Evolutionary conservation across 2,888 invertebrate genomes (phyloP).

Genomic region (Eristalinus sepulchralis): DNA sequence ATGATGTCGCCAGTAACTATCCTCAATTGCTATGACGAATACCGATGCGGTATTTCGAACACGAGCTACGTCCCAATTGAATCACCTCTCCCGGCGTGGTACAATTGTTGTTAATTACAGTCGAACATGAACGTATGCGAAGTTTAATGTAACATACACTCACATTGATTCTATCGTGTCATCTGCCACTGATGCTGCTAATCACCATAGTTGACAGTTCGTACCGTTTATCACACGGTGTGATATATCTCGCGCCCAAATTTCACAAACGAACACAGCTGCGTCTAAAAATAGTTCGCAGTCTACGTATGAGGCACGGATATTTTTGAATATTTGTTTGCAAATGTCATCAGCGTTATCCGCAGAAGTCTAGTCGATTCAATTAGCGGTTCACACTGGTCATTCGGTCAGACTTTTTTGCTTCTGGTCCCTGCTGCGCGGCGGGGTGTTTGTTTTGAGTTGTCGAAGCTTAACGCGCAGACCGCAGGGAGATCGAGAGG

Average conservation of each 20-base stretch:
- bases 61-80: background rate
- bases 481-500: background rate
- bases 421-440: too few relatives aligned
- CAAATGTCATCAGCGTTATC: constrained; percentile 16
- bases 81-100: constrained; percentile 17
- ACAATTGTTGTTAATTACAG: constrained; percentile 45
- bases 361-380: constrained; percentile 11
- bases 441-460: background rate
- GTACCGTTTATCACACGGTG: constrained; percentile 2
- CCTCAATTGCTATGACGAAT: background rate
- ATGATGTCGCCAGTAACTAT: background rate
- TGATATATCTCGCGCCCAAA: constrained; percentile 9
- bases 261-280: constrained; percentile 6
- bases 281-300: constrained; percentile 11
- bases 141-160: background rate
- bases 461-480: background rate
- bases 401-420: background rate
- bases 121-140: constrained; percentile 20
- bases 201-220: constrained; percentile 15
- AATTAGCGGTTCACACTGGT: constrained; percentile 15
- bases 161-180: constrained; percentile 5
- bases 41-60: background rate
- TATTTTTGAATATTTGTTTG: constrained; percentile 28
- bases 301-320: background rate
- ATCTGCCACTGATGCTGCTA: background rate